Conservation (phyloP, 1,140 invertebrate genomes). For the Arctopsyche grandis region DNA sequence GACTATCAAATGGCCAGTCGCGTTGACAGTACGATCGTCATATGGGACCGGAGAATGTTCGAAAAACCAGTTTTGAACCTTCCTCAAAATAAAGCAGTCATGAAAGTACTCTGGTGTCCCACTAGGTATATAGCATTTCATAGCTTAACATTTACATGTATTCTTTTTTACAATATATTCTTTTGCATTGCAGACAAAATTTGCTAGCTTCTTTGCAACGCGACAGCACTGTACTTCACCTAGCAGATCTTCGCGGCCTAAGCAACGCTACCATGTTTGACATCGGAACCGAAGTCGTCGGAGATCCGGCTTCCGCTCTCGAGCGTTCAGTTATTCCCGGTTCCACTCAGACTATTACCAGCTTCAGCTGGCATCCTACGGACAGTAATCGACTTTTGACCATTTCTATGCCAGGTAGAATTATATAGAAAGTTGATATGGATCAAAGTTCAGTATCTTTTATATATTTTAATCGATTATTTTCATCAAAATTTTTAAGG, state of each 20-base stretch:
- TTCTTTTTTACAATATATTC: not conserved
- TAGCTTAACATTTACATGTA: not conserved
- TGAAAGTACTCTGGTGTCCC: constrained; percentile 88
- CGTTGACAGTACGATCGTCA: constrained; percentile 80
- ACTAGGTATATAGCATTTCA: constrained; percentile 75
- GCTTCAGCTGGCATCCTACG: constrained; percentile 86
- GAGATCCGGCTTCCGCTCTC: constrained; percentile 71
- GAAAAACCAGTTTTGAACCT: constrained; percentile 84
- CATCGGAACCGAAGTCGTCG: constrained; percentile 68
- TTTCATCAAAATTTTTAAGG: constrained; percentile 65
- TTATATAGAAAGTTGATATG: not conserved
- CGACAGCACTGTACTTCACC: constrained; percentile 73
- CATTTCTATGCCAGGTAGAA: constrained; percentile 69
- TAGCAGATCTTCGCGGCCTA: constrained; percentile 85
- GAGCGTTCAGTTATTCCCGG: constrained; percentile 75
- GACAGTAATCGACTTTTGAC: constrained; percentile 81
- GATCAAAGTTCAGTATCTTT: not conserved
- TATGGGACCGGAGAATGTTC: constrained; percentile 91
- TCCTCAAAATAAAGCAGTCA: constrained; percentile 75
- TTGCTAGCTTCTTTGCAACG: constrained; percentile 79
- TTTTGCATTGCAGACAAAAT: constrained; percentile 69
- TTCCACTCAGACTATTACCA: constrained; percentile 67
- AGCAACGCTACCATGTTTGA: constrained; percentile 79
- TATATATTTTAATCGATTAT: not conserved
- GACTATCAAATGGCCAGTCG: constrained; percentile 84